Evolutionary conservation across 2,797 vertebrate genomes (phyloP).

Genomic region (Sciurus vulgaris): DNA sequence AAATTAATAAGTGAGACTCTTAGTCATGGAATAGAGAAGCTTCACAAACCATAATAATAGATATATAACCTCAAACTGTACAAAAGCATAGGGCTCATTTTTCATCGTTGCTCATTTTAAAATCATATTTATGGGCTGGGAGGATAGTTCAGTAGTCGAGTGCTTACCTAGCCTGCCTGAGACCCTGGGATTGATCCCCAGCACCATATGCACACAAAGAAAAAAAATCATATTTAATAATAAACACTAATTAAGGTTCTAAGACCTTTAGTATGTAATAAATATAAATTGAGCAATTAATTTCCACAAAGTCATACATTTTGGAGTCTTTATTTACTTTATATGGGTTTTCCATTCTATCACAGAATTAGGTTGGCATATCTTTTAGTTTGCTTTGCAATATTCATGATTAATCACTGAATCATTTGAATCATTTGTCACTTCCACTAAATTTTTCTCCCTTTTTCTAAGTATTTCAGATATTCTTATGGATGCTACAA

Average conservation of each 20-base stretch:
- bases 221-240: neutral
- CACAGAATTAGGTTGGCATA: neutral
- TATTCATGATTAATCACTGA: neutral
- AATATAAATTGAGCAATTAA: neutral
- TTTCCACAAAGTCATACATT: neutral
- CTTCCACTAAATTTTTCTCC: neutral
- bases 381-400: neutral
- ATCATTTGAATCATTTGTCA: neutral
- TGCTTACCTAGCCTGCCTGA: neutral
- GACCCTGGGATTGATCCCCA: neutral
- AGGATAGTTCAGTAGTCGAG: too few species aligned
- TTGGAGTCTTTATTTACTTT: neutral
- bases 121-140: neutral
- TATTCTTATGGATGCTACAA: neutral
- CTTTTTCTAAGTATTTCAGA: neutral
- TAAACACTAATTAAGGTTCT: neutral
- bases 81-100: neutral
- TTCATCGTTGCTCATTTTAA: conserved; percentile 16
- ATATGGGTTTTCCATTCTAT: neutral
- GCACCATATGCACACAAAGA: neutral
- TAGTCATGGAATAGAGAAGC: neutral
- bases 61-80: neutral
- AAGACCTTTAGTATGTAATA: neutral
- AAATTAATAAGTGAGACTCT: neutral
- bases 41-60: neutral